A percentile compares a stretch with the other conserved stretches of the same genome.
Conservation (phyloP, 2,113 vertebrate species). For the Rana temporaria region DNA sequence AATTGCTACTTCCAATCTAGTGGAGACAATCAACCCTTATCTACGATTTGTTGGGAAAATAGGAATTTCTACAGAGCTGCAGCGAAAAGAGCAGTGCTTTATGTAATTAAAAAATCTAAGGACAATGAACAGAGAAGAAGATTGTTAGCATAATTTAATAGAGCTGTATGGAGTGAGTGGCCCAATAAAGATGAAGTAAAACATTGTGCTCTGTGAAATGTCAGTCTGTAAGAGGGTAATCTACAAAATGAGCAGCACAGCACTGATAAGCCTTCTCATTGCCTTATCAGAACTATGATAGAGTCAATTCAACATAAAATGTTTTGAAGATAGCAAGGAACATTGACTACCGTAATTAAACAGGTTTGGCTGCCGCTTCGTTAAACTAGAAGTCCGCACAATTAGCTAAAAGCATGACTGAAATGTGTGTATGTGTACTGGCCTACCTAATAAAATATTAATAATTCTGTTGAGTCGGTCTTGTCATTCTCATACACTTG, state of each 20-base stretch:
- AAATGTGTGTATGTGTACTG: too few relatives aligned
- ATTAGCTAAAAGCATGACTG: too few relatives aligned
- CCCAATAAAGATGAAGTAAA: constrained; percentile 49
- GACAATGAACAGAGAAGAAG: constrained; percentile 51
- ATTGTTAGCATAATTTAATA: constrained; percentile 53
- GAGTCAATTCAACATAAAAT: constrained; percentile 17
- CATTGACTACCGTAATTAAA: constrained; percentile 11
- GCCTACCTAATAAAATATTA: too few relatives aligned
- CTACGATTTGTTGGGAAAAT: constrained; percentile 38
- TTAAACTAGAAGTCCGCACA: too few relatives aligned
- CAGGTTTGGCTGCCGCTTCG: background rate
- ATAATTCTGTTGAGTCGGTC: too few relatives aligned
- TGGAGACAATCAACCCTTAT: constrained; percentile 41
- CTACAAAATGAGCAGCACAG: constrained; percentile 33
- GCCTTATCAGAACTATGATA: constrained; percentile 21
- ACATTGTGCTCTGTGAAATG: constrained; percentile 47
- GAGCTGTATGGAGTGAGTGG: constrained; percentile 35
- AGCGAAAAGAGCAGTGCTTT: constrained; percentile 41
- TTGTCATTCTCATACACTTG: too few relatives aligned
- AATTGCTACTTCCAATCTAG: constrained; percentile 32
- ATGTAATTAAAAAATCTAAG: constrained; percentile 37
- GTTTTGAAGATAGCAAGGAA: constrained; percentile 8
- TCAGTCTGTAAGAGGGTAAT: constrained; percentile 41
- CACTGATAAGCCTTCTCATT: constrained; percentile 19
- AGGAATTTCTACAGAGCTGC: constrained; percentile 17